Conservation (phyloP, 2,888 invertebrate species). For the Macaria liturata region DNA sequence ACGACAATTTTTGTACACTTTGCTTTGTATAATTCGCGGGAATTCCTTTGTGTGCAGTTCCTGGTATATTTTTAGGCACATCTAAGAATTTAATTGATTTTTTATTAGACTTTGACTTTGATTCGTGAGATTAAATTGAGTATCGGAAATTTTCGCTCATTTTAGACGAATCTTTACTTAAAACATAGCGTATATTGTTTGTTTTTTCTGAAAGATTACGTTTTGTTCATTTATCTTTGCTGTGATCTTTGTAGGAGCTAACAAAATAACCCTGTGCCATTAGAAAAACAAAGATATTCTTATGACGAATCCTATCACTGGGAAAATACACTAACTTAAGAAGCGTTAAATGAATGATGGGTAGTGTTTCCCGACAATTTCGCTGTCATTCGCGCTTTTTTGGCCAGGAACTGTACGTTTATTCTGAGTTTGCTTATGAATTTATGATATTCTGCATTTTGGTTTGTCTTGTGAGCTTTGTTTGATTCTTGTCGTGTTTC, state of each 20-base stretch:
- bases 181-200: too few species aligned
- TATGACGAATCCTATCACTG: too few species aligned
- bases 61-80: not conserved
- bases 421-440: conserved; percentile 28
- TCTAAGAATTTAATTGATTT: not conserved
- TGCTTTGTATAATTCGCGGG: conserved; percentile 61
- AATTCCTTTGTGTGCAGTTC: conserved; percentile 28
- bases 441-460: conserved; percentile 39
- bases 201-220: too few species aligned
- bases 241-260: too few species aligned
- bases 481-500: conserved; percentile 42
- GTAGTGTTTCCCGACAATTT: too few species aligned
- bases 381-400: not conserved
- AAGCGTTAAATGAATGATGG: too few species aligned
- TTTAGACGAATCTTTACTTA: too few species aligned
- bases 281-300: too few species aligned
- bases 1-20: conserved; percentile 39
- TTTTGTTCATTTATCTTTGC: too few species aligned
- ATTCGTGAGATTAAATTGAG: not conserved
- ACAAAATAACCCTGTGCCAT: too few species aligned
- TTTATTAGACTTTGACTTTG: not conserved
- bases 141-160: too few species aligned
- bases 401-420: conserved; percentile 2
- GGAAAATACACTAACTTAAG: too few species aligned
- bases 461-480: conserved; percentile 38